Conservation (phyloP, 2,113 vertebrate genomes). For the Hylia prasina region DNA sequence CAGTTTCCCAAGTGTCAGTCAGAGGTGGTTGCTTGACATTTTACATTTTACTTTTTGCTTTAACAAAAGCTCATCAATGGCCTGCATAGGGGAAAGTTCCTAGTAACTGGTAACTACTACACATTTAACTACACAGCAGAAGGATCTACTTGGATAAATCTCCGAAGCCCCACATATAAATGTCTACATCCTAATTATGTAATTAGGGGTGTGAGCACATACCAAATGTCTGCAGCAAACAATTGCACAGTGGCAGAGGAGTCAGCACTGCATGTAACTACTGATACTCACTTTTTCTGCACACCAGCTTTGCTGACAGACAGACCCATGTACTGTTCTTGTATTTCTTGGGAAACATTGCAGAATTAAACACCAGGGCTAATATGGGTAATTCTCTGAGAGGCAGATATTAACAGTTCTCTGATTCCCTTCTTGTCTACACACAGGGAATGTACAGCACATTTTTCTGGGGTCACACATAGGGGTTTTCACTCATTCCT, state of each 20-base stretch:
- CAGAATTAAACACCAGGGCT: neutral
- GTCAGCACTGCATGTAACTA: neutral
- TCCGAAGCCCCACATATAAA: neutral
- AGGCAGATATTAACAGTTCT: neutral
- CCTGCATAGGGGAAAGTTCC: conserved; percentile 5
- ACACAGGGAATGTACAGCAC: neutral
- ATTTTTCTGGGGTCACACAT: neutral
- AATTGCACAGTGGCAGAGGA: neutral
- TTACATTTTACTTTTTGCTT: conserved; percentile 59
- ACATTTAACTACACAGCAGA: neutral
- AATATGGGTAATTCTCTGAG: neutral
- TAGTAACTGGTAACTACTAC: neutral
- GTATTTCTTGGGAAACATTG: neutral
- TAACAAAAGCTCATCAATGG: conserved; percentile 5
- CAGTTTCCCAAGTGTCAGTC: conserved; percentile 55
- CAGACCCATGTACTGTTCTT: neutral
- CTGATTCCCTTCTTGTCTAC: neutral
- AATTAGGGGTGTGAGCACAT: neutral
- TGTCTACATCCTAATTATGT: neutral
- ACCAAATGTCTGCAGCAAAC: neutral
- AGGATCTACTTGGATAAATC: neutral
- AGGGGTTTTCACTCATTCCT: neutral
- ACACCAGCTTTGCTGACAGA: neutral
- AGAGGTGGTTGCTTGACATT: conserved; percentile 58
- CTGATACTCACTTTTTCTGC: neutral